Evolutionary conservation across 30 jellyfish, hydroid and myxozoan species (phyloP).

Genomic region (Phacellophora camtschatica): DNA sequence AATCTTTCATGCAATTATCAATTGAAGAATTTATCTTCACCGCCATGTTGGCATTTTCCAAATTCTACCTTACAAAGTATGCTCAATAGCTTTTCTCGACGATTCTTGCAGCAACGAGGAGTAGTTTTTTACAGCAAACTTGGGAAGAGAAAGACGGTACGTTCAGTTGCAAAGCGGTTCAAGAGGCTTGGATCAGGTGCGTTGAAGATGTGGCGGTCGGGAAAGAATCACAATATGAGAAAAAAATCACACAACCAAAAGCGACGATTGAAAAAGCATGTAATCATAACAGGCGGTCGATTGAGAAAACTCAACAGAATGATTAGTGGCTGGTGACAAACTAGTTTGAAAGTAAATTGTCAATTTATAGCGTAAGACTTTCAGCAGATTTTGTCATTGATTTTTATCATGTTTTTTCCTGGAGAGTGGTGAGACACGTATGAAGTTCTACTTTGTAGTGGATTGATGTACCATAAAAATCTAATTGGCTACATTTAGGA

Average conservation of each 20-base stretch:
- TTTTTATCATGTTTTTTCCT: too few species aligned
- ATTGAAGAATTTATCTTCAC: neutral
- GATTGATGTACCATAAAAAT: too few species aligned
- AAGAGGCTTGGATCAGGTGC: slow-evolving; percentile 55
- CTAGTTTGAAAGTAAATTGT: too few species aligned
- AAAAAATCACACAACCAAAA: slow-evolving; percentile 48
- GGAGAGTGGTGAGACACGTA: too few species aligned
- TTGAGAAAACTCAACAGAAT: slow-evolving; percentile 59
- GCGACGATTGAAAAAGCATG: slow-evolving; percentile 60
- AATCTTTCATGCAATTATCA: too few species aligned
- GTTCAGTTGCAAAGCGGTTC: slow-evolving; percentile 69
- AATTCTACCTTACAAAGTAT: neutral
- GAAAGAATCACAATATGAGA: slow-evolving; percentile 71
- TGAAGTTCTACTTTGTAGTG: too few species aligned
- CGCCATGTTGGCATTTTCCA: neutral
- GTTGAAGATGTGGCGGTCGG: slow-evolving; percentile 68
- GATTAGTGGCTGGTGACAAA: slow-evolving; percentile 88
- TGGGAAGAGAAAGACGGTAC: slow-evolving; percentile 68
- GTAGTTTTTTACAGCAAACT: slow-evolving; percentile 31
- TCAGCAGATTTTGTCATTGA: too few species aligned
- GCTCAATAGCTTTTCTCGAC: neutral
- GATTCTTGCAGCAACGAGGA: neutral
- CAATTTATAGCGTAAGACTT: too few species aligned
- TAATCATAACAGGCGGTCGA: slow-evolving; percentile 58
- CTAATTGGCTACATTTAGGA: too few species aligned